Base-by-base conservation (phyloP, 2,797 vertebrate species). In the Stomatorhinus walkeri region DNA sequence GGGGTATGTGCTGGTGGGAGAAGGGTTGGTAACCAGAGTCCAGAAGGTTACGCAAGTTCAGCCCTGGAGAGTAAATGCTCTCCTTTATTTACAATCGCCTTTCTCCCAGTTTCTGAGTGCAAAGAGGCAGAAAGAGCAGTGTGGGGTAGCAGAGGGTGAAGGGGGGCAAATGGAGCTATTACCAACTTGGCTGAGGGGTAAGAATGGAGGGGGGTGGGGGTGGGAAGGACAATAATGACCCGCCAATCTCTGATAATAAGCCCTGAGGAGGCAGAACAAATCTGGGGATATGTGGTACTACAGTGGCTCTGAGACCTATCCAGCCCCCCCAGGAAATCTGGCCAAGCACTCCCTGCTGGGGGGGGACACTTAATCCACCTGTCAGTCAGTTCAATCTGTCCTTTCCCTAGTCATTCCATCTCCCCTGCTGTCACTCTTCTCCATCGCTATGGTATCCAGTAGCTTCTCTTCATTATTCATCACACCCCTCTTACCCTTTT, bases 161-260 rank as follows among this genome's bases (percentile, higher is more conserved):
- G 68, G 59, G 36, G 22, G 43, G 32, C 49, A 54, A 76, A 83
- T 32, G 61, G 52, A 22, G 32, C 32, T 51, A 51, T 83, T 83
- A 88, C 40, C 59, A 56, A 83, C 49, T 28, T 56, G 76, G 51
- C 24, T 32, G 28, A 54, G 85, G 36, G 43, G 40, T 49, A 43
- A 46, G 32, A 10, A 22, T 49, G 24, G 36, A 64, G 24, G 43
- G 16, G 79, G 36, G 19, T 28, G 16, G 49, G 10, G 1, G 3
- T 59, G 19, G 32, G 56, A 14, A 54, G 56, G 16, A 8, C 86
- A 64, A 43, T 87, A 88, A 32, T 7, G 22, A 88, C 36, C 81
- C 85, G 88, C 88, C 79, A 88, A 28, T 46, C 49, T 56, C 54
- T 56, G 48, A 59, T 32, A 56, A 56, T 54, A 54, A 86, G 49